Conservation (phyloP, 2,113 vertebrate genomes). For the Podarcis cretensis region DNA sequence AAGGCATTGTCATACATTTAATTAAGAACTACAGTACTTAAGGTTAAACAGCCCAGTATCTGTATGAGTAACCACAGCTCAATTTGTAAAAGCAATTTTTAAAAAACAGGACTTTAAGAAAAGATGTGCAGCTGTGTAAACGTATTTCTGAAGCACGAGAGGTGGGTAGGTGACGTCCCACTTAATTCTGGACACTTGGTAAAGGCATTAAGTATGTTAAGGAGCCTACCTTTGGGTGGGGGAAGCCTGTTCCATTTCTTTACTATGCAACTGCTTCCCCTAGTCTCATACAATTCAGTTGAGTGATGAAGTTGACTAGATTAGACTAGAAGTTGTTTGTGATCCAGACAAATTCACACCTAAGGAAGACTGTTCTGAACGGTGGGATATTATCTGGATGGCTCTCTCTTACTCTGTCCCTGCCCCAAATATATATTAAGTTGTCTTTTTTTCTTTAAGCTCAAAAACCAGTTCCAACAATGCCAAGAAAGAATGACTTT, state of each 20-base stretch:
- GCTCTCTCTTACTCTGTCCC: background rate
- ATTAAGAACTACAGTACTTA: background rate
- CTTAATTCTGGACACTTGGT: too few species aligned
- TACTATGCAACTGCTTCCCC: background rate
- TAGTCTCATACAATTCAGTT: background rate
- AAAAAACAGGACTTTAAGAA: background rate
- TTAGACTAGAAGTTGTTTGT: background rate
- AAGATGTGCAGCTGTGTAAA: background rate
- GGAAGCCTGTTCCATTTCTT: background rate
- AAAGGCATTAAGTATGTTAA: background rate
- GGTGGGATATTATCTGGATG: background rate
- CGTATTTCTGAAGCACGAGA: background rate
- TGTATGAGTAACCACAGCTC: background rate
- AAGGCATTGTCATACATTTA: background rate
- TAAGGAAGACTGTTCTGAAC: background rate
- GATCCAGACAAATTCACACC: background rate
- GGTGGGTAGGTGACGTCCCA: background rate
- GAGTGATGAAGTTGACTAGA: background rate
- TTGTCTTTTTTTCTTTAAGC: background rate
- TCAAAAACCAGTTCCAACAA: background rate
- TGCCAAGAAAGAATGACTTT: background rate
- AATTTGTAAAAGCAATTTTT: background rate
- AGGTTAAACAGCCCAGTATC: background rate
- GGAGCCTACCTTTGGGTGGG: background rate
- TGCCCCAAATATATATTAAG: background rate